Evolutionary conservation across 2,113 vertebrate species (phyloP).

Genomic region (Apteryx mantelli): DNA sequence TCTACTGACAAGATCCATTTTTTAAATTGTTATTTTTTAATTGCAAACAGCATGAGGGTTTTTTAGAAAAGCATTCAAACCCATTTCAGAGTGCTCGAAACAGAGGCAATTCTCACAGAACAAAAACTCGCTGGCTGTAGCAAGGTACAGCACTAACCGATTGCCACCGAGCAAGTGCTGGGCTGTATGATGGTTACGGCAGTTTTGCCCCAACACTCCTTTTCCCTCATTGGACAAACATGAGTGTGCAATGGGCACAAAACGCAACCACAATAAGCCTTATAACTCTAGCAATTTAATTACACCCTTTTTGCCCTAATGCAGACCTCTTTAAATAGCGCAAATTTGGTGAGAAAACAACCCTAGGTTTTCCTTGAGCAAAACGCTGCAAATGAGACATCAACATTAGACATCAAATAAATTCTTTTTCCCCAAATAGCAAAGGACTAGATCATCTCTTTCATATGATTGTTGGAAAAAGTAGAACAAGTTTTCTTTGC

Average conservation of each 20-base stretch:
- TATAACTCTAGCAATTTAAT: accelerated
- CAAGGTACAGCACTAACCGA: accelerated
- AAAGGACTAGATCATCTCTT: background rate
- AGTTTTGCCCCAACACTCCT: background rate
- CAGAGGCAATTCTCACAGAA: accelerated
- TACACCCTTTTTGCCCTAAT: accelerated
- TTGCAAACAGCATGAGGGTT: background rate
- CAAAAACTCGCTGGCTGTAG: background rate
- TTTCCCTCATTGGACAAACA: accelerated
- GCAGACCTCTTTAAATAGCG: background rate
- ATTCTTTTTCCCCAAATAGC: background rate
- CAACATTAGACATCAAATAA: background rate
- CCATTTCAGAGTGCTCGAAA: background rate
- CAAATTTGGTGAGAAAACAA: accelerated
- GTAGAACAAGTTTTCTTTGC: background rate
- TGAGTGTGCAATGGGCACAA: accelerated
- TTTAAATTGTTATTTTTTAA: background rate
- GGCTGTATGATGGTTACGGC: accelerated
- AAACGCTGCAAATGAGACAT: background rate
- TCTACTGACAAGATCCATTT: background rate
- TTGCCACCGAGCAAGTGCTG: accelerated
- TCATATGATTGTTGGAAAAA: accelerated
- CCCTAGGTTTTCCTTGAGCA: background rate
- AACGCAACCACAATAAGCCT: accelerated
- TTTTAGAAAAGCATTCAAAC: accelerated